Percentiles rank a stretch among this genome's conserved stretches.
Conservation (phyloP, 2,888 invertebrate genomes). For the Metallyticus violacea region DNA sequence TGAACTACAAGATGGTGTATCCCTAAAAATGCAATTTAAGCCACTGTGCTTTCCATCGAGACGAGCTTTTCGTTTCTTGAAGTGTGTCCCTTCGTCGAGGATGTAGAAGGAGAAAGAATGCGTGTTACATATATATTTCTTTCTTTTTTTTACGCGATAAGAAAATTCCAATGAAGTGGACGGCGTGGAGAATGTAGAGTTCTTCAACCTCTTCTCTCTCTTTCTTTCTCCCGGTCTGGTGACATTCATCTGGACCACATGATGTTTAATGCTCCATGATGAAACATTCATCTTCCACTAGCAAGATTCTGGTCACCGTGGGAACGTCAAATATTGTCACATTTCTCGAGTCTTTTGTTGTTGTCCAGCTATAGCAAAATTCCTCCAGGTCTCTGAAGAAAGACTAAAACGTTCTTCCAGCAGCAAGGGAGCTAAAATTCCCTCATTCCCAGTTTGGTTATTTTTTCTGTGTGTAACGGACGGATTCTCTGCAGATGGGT, state of each 20-base stretch:
- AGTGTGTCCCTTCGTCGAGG: neutral
- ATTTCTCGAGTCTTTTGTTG: neutral
- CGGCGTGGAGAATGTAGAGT: neutral
- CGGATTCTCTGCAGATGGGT: too few relatives aligned
- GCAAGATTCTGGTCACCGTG: slow-evolving; percentile 13
- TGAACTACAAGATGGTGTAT: too few relatives aligned
- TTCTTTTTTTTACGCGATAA: slow-evolving; percentile 3
- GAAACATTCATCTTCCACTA: slow-evolving; percentile 27
- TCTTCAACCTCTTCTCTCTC: neutral
- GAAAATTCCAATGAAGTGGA: slow-evolving; percentile 5
- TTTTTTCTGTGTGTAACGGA: too few relatives aligned
- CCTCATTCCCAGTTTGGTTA: too few relatives aligned
- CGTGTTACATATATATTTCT: neutral
- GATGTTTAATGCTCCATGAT: slow-evolving; percentile 28
- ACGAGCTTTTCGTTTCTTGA: neutral
- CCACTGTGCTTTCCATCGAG: too few relatives aligned
- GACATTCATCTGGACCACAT: slow-evolving; percentile 28
- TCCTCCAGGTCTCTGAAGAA: neutral
- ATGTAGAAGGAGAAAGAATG: neutral
- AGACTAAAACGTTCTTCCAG: neutral
- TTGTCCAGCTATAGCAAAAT: neutral
- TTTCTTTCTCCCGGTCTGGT: neutral
- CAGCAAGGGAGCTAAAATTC: too few relatives aligned
- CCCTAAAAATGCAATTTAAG: too few relatives aligned
- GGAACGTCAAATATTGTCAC: neutral